Base-by-base conservation (phyloP, 53 echinoderm and acorn worm species). In the Paracentrotus lividus region DNA sequence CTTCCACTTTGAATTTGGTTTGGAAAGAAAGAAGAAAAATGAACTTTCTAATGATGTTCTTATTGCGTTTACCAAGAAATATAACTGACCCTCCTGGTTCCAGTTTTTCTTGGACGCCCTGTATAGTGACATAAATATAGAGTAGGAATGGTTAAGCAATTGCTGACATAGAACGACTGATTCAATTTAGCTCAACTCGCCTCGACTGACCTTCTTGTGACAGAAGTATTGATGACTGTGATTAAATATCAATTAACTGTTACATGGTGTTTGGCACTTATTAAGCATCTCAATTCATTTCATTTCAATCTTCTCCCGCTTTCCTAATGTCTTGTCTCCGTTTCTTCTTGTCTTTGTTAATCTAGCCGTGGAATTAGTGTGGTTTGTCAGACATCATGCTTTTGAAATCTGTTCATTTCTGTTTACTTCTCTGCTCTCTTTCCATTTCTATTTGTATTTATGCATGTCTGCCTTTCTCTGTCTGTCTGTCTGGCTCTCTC, bases 211-310 rank as follows among this genome's bases (percentile, higher is more conserved):
- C 86, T 86, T 86, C 54, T 10, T 55, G 5, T 33, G 84, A 84
- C 84, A 84, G 49, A 44, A 47, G 84, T 55, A 55, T 86, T 52
- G 55, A 86, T 86, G 52, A 21, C 18, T 14, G 52, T 86, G 54
- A 86, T 86, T 86, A 86, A 36, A 87, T 56, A 87, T 87, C 58
- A 87, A 87, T 87, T 87, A 87, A 58, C 55, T 55, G 40, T 18
- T 87, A 56, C 55, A 87, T 87, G 34, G 55, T 40, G 58, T 87
- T 87, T 87, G 58, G 7, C 57, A 16, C 27, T 81, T 47, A 81
- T 47, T 81, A 47, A 81, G 47, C 81, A 49, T n/a, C 47, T 81
- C 81, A 81, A 45, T 81, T 81, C 49, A 81, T 8, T 44, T 49
- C 7, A 47, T 10, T 81, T 2, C n/a, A 7, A 27, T 64, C 64